phyloP scores from a whole-genome alignment of 2,113 vertebrate species.

The Buteo buteo region DNA sequence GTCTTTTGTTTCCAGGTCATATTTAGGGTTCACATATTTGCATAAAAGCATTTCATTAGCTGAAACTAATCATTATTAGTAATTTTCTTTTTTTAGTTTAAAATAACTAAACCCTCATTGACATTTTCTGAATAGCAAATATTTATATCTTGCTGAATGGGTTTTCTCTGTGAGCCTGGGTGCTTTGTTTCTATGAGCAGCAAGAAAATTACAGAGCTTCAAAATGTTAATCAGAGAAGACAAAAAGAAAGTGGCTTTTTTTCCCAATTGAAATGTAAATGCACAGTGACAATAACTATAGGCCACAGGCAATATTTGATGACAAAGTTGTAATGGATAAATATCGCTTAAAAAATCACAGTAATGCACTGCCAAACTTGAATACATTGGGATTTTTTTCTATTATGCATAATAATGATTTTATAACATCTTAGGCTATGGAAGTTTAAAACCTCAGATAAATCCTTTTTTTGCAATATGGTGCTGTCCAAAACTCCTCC shows the following conservation, averaged over 20 bases:
- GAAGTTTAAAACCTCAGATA: not conserved
- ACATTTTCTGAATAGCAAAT: conserved; percentile 91
- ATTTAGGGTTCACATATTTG: conserved; percentile 94
- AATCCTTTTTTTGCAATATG: not conserved
- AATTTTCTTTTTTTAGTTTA: conserved; percentile 91
- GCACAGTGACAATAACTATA: conserved; percentile 74
- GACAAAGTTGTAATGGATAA: conserved; percentile 79
- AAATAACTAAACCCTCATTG: conserved; percentile 92
- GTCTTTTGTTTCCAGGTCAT: conserved; percentile 99
- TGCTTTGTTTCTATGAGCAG: conserved; percentile 78
- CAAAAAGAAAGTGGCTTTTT: conserved; percentile 79
- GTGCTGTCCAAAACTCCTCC: not conserved
- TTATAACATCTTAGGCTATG: not conserved
- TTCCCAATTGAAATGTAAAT: conserved; percentile 79
- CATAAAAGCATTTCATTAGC: conserved; percentile 98
- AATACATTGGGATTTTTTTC: conserved; percentile 48
- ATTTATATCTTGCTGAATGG: conserved; percentile 91
- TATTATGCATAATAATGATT: not conserved
- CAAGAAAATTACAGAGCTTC: conserved; percentile 83
- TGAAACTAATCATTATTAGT: conserved; percentile 97
- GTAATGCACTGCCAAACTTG: not conserved
- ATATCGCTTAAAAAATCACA: conserved; percentile 69
- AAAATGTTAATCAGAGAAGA: conserved; percentile 82
- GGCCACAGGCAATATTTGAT: conserved; percentile 78
- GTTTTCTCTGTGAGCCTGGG: conserved; percentile 80